Evolutionary conservation across 2,797 vertebrate genomes (phyloP), one percentile per base, ranked within the genome.

Genomic region (Microtus californicus): DNA sequence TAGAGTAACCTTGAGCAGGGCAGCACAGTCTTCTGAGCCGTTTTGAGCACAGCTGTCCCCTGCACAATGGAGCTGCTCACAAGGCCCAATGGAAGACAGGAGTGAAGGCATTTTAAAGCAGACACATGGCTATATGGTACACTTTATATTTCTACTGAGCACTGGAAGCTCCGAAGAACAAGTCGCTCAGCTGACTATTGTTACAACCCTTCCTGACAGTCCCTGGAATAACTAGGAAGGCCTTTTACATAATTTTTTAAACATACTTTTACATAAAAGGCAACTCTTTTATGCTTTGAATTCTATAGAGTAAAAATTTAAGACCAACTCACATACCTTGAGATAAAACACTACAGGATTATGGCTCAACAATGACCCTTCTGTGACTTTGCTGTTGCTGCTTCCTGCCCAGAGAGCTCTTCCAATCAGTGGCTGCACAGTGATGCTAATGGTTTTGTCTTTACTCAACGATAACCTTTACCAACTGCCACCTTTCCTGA

Each of bases 391-490:
- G 69, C 31, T 31, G 15, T 31, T n/a, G 21, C 31, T 7, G 1
- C 2, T 65, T 61, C 40, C 29, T 54, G 25, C 40, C 37, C 61
- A 13, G 23, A 6, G 48, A 2, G 6, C 2, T 74, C 89, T 61
- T 56, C 48, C 14, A 21, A 31, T 6, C 12, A 4, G 8, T 0
- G 34, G 17, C 17, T n/a, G 9, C 5, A 27, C 19, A 34, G 61
- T 0, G 37, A 13, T 6, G 8, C 25, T 25, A 31, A 3, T 0
- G 23, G 2, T 27, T n/a, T 34, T 43, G 34, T 63, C 31, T n/a
- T 80, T 40, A 19, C 17, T 59, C 45, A 29, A 86, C 74, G 61
- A 76, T 59, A 71, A 40, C 54, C 14, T 27, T n/a, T 86, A 34
- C 27, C 12, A 54, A 34, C 0, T 9, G 7, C 40, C 21, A 63